Percentiles rank a stretch among this genome's conserved stretches.
Conservation (phyloP, 2,797 vertebrate species). For the Thunnus albacares region DNA sequence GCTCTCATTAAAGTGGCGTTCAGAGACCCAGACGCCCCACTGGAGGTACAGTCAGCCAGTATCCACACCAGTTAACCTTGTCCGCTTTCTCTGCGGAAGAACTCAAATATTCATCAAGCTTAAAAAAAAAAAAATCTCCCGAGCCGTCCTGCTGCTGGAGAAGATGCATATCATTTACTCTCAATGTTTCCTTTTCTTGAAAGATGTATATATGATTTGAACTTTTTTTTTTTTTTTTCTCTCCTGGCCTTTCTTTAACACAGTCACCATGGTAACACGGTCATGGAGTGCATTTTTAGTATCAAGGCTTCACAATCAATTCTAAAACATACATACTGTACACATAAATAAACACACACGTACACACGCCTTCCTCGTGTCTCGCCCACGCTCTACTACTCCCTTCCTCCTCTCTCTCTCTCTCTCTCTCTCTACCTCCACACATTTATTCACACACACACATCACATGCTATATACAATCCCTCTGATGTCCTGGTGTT, state of each 20-base stretch:
- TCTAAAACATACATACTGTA: neutral
- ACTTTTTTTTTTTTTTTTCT: neutral
- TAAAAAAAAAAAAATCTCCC: neutral
- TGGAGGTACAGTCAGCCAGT: conserved; percentile 27
- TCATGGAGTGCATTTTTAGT: neutral
- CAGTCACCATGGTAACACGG: conserved; percentile 31
- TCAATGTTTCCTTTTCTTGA: neutral
- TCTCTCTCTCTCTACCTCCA: neutral
- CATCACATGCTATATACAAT: conserved; percentile 2
- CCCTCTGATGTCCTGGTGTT: conserved; percentile 26
- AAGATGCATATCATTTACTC: conserved; percentile 2
- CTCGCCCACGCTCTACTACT: neutral
- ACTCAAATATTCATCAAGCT: conserved; percentile 36
- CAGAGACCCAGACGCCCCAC: conserved; percentile 27
- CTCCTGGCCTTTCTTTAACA: neutral
- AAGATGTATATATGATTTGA: neutral
- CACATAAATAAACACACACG: conserved; percentile 12
- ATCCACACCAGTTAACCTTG: conserved; percentile 49
- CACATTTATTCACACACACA: neutral
- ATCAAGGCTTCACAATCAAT: neutral
- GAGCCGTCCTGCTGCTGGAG: conserved; percentile 4
- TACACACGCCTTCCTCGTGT: neutral
- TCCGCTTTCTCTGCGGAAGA: neutral
- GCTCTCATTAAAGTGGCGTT: conserved; percentile 48
- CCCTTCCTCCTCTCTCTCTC: neutral